Conservation (phyloP, 2,888 invertebrate species). For the Ischnus inquisitorius region DNA sequence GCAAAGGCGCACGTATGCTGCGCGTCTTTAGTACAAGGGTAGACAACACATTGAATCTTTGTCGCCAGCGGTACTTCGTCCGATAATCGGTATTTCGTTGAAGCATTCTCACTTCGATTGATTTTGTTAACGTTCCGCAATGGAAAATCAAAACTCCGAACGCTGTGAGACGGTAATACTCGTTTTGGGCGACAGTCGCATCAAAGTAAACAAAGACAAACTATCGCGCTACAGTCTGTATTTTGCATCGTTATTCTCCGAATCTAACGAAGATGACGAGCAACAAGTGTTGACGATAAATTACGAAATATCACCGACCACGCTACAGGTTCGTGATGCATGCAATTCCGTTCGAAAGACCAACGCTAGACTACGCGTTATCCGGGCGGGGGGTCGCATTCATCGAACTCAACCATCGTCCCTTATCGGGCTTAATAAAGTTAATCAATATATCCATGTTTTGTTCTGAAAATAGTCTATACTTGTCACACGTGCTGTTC, state of each 20-base stretch:
- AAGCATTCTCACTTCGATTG: no score
- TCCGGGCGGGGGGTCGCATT: background rate
- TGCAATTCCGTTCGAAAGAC: slow-evolving; percentile 6
- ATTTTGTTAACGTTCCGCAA: background rate
- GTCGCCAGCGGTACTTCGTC: no score
- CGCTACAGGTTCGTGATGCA: slow-evolving; percentile 74
- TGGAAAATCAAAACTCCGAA: slow-evolving; percentile 45
- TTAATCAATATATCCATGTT: slow-evolving; percentile 21
- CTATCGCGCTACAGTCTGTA: slow-evolving; percentile 76
- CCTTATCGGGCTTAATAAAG: slow-evolving; percentile 12
- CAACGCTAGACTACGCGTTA: background rate
- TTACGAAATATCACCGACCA: slow-evolving; percentile 74
- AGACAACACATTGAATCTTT: no score
- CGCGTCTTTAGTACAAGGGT: no score
- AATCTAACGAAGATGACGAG: slow-evolving; percentile 76
- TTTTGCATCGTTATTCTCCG: slow-evolving; percentile 77
- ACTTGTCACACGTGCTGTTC: slow-evolving; percentile 23
- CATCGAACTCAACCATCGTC: background rate
- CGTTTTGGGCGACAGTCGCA: slow-evolving; percentile 69
- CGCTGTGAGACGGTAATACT: slow-evolving; percentile 69
- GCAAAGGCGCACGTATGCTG: slow-evolving; percentile 3
- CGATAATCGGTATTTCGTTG: no score
- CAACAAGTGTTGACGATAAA: slow-evolving; percentile 77
- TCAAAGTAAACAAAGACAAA: slow-evolving; percentile 74
- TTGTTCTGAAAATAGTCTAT: slow-evolving; percentile 8